Conservation (phyloP, 2,113 vertebrate genomes). For the Psittacara wagleri region DNA sequence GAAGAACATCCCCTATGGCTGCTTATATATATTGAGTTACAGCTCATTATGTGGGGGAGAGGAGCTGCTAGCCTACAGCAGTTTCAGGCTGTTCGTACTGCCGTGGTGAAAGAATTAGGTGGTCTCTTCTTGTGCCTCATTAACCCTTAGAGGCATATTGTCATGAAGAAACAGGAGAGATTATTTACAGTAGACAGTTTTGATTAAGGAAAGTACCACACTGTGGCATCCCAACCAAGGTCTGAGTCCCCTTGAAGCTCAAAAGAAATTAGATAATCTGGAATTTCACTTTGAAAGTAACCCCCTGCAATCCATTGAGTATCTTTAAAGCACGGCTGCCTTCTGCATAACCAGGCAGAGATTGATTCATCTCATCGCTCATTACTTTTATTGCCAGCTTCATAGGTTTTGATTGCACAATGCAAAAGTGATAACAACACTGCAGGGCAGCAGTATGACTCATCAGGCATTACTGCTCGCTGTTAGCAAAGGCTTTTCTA, state of each 20-base stretch:
- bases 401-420: slow-evolving; percentile 42
- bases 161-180: not conserved
- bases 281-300: not conserved
- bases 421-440: slow-evolving; percentile 20
- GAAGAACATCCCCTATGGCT: not conserved
- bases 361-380: not conserved
- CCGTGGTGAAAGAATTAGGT: not conserved
- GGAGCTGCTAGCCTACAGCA: not conserved
- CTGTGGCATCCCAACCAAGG: not conserved
- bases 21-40: not conserved
- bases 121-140: not conserved
- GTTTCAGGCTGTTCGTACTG: not conserved
- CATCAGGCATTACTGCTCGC: not conserved
- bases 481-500: slow-evolving; percentile 40
- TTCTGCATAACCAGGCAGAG: not conserved
- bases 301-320: not conserved
- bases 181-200: not conserved
- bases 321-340: not conserved
- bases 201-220: not conserved
- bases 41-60: not conserved
- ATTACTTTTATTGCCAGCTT: slow-evolving; percentile 46
- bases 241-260: not conserved
- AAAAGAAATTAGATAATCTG: not conserved
- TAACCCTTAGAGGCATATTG: not conserved
- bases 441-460: slow-evolving; percentile 54